phyloP scores from a whole-genome alignment of 2,888 invertebrate genomes.

The Bugula neritina region DNA sequence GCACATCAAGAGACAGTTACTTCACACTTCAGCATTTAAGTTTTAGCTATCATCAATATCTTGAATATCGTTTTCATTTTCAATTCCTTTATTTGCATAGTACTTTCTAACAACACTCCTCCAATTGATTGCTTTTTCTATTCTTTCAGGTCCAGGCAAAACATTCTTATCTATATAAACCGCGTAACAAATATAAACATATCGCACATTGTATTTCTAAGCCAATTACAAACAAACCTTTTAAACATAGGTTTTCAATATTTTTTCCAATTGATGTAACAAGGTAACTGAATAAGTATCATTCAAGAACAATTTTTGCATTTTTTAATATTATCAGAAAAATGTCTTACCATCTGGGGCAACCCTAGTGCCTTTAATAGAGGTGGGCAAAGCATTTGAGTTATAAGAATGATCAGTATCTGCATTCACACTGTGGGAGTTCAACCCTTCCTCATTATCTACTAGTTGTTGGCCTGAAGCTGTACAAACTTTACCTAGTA shows the following conservation, averaged over 20 bases:
- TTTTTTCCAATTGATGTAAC: too few relatives aligned
- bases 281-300: too few relatives aligned
- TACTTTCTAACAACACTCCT: constrained; percentile 44
- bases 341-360: constrained; percentile 43
- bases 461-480: constrained; percentile 42
- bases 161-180: background rate
- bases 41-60: background rate
- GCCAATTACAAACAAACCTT: too few relatives aligned
- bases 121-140: constrained; percentile 52
- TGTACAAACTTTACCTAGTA: constrained; percentile 48
- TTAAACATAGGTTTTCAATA: too few relatives aligned
- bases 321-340: too few relatives aligned
- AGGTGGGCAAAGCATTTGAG: constrained; percentile 35
- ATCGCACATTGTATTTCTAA: too few relatives aligned
- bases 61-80: constrained; percentile 8
- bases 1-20: too few relatives aligned
- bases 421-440: constrained; percentile 33
- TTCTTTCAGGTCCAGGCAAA: constrained; percentile 35
- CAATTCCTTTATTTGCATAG: constrained; percentile 32
- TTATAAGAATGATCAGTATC: constrained; percentile 29
- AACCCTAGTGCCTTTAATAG: constrained; percentile 40
- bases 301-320: too few relatives aligned
- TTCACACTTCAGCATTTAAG: too few relatives aligned
- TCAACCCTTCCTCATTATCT: constrained; percentile 46
- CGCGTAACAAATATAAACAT: too few relatives aligned